These are phyloP conservation scores for Thumatha senex DNA, from an alignment of 2,888 invertebrate species.

Conservation along the genomic window DNA sequence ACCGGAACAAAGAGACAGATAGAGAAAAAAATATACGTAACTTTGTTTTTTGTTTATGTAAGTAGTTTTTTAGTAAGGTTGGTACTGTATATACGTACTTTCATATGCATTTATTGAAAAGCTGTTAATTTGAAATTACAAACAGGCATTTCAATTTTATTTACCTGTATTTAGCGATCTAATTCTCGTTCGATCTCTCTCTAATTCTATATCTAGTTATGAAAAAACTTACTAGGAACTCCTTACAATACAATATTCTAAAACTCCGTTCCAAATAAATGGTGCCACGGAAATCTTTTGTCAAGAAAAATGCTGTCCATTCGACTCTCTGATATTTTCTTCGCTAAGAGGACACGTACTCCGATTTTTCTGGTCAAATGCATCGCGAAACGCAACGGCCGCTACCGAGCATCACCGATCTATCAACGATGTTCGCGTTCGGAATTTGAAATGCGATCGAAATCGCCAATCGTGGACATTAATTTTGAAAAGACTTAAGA, in stretches of 20 bases:
- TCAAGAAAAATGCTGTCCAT: constrained; percentile 30
- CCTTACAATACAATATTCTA: background rate
- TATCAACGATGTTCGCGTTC: constrained; percentile 71
- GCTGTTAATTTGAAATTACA: too few relatives aligned
- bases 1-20: too few relatives aligned
- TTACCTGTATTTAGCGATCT: too few relatives aligned
- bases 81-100: too few relatives aligned
- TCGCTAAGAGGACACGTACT: constrained; percentile 57
- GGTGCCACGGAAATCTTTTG: constrained; percentile 5
- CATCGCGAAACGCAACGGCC: constrained; percentile 55
- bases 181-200: too few relatives aligned
- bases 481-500: constrained; percentile 65
- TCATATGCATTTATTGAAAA: too few relatives aligned
- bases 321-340: constrained; percentile 39
- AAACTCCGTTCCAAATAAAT: constrained; percentile 7
- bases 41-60: too few relatives aligned
- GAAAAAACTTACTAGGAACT: background rate
- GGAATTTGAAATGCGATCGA: constrained; percentile 71
- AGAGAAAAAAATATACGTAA: too few relatives aligned
- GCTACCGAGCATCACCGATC: constrained; percentile 68
- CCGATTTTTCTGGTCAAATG: constrained; percentile 79
- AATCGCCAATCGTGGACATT: constrained; percentile 68
- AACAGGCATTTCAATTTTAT: too few relatives aligned
- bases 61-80: too few relatives aligned
- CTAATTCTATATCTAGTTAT: too few relatives aligned